phyloP scores from a whole-genome alignment of 1,140 invertebrate genomes.

The Macrostomum lignano region DNA sequence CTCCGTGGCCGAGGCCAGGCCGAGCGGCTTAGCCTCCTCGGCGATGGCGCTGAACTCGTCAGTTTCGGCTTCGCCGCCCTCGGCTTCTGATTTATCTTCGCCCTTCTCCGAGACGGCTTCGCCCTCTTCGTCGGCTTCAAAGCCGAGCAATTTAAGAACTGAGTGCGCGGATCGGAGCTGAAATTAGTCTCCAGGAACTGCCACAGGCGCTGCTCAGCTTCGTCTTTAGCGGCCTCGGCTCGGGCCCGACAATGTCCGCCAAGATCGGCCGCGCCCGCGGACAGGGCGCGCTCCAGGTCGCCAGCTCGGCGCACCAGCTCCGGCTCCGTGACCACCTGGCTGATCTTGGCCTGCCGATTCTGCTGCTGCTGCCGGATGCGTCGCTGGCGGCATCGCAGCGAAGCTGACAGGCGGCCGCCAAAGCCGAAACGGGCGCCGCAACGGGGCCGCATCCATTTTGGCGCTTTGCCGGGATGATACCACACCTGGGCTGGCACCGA shows the following conservation, averaged over 20 bases:
- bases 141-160: too few relatives aligned
- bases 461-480: conserved; percentile 34
- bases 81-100: too few relatives aligned
- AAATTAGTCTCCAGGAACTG: too few relatives aligned
- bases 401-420: conserved; percentile 66
- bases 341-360: conserved; percentile 31
- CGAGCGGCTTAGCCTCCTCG: too few relatives aligned
- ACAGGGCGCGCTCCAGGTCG: conserved; percentile 37
- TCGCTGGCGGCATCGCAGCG: conserved; percentile 15
- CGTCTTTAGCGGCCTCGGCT: conserved; percentile 13
- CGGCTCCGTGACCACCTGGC: conserved; percentile 50
- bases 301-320: conserved; percentile 44
- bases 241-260: conserved; percentile 45
- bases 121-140: too few relatives aligned
- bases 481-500: too few relatives aligned
- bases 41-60: too few relatives aligned
- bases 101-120: too few relatives aligned
- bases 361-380: too few relatives aligned
- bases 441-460: conserved; percentile 54
- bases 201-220: conserved; percentile 18
- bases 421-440: conserved; percentile 61
- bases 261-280: conserved; percentile 34
- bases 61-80: too few relatives aligned
- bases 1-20: too few relatives aligned
- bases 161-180: too few relatives aligned